phyloP scores from a whole-genome alignment of 2,113 vertebrate genomes.

The Dasyprocta punctata region DNA sequence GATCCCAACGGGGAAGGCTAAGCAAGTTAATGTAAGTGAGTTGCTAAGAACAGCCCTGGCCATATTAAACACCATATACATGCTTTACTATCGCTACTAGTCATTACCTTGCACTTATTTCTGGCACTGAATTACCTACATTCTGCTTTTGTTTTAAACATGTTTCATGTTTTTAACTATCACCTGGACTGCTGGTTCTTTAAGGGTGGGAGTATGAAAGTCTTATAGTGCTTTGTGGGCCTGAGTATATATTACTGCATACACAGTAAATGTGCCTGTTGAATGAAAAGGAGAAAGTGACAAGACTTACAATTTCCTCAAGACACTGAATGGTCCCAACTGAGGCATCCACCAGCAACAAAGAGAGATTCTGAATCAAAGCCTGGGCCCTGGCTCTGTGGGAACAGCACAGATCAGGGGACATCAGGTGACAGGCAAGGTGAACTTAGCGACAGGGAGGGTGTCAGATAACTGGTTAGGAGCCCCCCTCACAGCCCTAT shows the following conservation, averaged over 20 bases:
- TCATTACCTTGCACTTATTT: neutral
- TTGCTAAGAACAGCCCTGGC: neutral
- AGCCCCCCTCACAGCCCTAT: neutral
- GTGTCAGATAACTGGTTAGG: neutral
- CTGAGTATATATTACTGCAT: neutral
- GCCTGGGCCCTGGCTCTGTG: conserved; percentile 91
- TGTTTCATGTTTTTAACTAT: neutral
- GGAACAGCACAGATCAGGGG: neutral
- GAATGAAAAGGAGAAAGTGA: neutral
- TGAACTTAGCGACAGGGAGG: neutral
- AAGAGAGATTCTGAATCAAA: conserved; percentile 92
- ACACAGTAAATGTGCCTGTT: neutral
- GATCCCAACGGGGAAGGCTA: neutral
- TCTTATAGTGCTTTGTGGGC: neutral
- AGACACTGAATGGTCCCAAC: conserved; percentile 94
- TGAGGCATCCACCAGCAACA: conserved; percentile 93
- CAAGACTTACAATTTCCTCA: conserved; percentile 95
- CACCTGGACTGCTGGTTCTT: neutral
- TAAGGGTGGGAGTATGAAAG: neutral
- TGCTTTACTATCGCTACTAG: neutral
- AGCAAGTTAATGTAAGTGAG: neutral
- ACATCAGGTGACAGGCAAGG: neutral
- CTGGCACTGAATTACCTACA: neutral
- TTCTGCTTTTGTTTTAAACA: neutral
- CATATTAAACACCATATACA: neutral